A percentile compares a stretch with the other conserved stretches of the same genome.
Evolutionary conservation across 2,797 vertebrate species (phyloP).

Genomic region (Mionectes olivaceus): DNA sequence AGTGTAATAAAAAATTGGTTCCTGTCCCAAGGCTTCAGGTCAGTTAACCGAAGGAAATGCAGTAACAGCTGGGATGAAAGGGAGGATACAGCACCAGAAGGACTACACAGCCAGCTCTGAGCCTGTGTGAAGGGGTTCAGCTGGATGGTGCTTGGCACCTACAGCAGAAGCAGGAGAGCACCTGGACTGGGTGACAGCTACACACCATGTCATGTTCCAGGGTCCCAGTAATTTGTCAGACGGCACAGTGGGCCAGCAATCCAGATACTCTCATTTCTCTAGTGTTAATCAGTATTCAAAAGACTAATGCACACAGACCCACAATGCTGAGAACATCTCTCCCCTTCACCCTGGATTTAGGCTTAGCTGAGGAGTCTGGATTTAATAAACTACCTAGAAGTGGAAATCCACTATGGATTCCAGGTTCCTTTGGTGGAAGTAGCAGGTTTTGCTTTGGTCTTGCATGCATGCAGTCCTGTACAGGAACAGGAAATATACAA

Average conservation of each 20-base stretch:
- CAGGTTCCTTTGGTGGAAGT: background rate
- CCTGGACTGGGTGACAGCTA: background rate
- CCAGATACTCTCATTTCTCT: background rate
- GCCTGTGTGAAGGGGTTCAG: background rate
- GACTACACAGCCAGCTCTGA: background rate
- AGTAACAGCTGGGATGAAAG: background rate
- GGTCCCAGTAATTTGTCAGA: background rate
- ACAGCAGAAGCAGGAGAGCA: background rate
- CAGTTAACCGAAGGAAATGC: background rate
- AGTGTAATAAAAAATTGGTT: accelerated
- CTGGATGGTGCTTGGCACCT: background rate
- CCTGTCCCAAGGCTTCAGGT: background rate
- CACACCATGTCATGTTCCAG: accelerated
- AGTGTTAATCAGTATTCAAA: background rate
- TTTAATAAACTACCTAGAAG: background rate
- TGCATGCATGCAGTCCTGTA: background rate
- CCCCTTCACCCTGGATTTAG: background rate
- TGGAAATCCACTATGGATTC: background rate
- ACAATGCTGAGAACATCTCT: accelerated
- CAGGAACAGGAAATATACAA: background rate
- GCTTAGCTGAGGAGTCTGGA: background rate
- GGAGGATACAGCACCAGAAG: background rate
- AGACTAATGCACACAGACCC: background rate
- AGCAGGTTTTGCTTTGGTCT: background rate
- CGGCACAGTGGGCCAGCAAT: accelerated